phyloP scores from a whole-genome alignment of 2,888 invertebrate species.

The Drosophila macrospina region DNA sequence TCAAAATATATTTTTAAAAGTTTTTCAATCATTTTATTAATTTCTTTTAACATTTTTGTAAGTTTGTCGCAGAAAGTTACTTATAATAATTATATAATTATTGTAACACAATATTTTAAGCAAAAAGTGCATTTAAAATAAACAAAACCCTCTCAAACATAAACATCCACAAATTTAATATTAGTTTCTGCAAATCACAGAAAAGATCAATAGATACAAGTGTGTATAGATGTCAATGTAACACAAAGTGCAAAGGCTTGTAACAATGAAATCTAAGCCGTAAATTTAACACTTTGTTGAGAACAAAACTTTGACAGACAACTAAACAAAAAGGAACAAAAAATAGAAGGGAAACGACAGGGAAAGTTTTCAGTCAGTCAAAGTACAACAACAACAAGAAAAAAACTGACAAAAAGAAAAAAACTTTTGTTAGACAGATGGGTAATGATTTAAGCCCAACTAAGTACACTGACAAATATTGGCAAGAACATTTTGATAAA shows the following conservation, averaged over 20 bases:
- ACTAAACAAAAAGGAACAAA: slow-evolving; percentile 2
- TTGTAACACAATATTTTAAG: not conserved
- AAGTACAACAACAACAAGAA: no score
- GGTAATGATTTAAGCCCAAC: slow-evolving; percentile 31
- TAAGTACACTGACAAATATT: slow-evolving; percentile 42
- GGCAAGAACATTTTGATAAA: slow-evolving; percentile 35
- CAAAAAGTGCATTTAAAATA: no score
- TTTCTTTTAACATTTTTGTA: no score
- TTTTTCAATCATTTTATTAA: no score
- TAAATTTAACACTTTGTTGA: slow-evolving; percentile 22
- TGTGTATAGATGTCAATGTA: no score
- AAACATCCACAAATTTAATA: no score
- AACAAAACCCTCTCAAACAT: no score
- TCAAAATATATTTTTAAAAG: no score
- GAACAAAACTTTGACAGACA: slow-evolving; percentile 11
- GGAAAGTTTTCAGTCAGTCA: slow-evolving; percentile 15
- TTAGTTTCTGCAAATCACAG: no score
- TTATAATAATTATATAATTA: not conserved
- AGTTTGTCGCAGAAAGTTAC: no score
- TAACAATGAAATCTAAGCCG: slow-evolving; percentile 2
- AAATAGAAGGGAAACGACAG: not conserved
- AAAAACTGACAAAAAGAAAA: no score
- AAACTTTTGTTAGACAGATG: slow-evolving; percentile 5
- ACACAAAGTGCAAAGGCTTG: not conserved
- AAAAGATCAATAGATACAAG: no score